phyloP scores from a whole-genome alignment of 2,888 invertebrate genomes.

The Campoplex nolae region DNA sequence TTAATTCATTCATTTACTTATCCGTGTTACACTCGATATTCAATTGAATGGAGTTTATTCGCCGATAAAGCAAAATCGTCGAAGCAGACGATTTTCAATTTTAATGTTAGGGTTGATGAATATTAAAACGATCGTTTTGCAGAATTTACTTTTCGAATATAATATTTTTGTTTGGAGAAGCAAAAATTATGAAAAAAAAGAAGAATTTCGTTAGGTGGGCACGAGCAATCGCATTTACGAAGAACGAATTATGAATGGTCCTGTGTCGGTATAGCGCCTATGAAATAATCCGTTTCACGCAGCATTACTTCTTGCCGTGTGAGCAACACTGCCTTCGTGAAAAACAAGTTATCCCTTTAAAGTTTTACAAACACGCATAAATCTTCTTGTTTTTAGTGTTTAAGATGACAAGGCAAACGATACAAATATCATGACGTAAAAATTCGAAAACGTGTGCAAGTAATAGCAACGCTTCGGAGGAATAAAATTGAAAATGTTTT shows the following conservation, averaged over 20 bases:
- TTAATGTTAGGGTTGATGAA: no score
- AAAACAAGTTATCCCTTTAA: slow-evolving; percentile 32
- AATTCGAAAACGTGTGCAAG: not conserved
- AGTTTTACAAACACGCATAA: slow-evolving; percentile 37
- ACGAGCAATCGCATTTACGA: not conserved
- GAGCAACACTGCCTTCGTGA: not conserved
- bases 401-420: not conserved
- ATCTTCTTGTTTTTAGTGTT: not conserved
- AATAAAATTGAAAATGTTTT: not conserved
- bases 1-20: not conserved
- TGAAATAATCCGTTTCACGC: slow-evolving; percentile 21
- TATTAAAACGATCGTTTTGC: no score
- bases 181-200: not conserved
- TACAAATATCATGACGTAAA: not conserved
- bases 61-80: not conserved
- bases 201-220: not conserved
- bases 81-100: no score
- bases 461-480: not conserved
- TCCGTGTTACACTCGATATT: not conserved
- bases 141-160: no score
- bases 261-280: slow-evolving; percentile 6
- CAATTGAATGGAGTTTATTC: not conserved
- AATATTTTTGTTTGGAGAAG: not conserved
- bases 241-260: not conserved
- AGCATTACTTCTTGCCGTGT: slow-evolving; percentile 27